Conservation (phyloP, 2,113 vertebrate genomes). For the Mesembrinibis cayennensis region DNA sequence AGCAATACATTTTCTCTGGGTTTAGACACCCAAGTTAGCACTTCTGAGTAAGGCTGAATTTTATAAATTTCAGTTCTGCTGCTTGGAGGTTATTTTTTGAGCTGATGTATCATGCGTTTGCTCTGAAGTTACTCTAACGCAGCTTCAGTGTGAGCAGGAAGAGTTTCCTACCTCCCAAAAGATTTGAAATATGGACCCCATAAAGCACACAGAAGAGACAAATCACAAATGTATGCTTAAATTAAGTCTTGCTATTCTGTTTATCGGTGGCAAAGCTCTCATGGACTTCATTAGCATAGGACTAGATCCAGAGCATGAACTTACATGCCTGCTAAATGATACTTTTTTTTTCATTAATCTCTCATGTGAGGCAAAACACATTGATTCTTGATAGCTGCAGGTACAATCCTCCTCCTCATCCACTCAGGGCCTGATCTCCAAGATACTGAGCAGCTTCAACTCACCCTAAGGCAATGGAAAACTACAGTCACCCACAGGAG, state of each 20-base stretch:
- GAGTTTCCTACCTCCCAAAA: neutral
- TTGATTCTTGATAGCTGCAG: neutral
- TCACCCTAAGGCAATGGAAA: neutral
- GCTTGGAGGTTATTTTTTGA: neutral
- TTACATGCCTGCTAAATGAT: neutral
- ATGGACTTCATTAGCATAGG: neutral
- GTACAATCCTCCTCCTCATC: neutral
- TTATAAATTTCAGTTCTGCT: neutral
- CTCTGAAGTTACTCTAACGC: neutral
- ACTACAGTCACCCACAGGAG: neutral
- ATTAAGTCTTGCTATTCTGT: neutral
- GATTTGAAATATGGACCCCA: neutral
- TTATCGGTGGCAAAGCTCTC: neutral
- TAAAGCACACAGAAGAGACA: neutral
- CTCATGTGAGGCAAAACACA: neutral
- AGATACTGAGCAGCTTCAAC: neutral
- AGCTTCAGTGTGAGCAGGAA: neutral
- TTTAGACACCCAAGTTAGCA: neutral
- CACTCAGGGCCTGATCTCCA: neutral
- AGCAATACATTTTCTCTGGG: neutral
- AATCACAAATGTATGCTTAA: neutral
- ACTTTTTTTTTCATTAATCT: neutral
- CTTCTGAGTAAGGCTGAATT: neutral
- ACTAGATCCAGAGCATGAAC: neutral
- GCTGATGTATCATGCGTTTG: neutral